These are phyloP conservation scores for Tyrannus savana DNA, from an alignment of 2,113 vertebrate species.

Conservation along the genomic window DNA sequence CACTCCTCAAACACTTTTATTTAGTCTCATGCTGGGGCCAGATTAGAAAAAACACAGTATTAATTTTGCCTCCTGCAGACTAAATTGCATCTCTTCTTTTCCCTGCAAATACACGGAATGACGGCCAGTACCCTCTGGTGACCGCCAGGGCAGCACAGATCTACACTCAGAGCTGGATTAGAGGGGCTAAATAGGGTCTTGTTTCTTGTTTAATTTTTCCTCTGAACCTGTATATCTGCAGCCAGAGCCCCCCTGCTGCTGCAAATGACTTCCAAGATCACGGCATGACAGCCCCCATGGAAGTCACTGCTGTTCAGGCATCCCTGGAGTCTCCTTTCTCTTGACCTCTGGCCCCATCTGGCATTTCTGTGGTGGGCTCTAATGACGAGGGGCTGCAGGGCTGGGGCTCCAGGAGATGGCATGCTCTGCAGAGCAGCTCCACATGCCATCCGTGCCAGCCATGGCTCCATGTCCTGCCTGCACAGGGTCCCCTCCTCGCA, in stretches of 20 bases:
- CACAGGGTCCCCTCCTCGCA: rapidly evolving
- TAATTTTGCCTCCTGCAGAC: constrained; percentile 61
- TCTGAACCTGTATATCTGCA: neutral
- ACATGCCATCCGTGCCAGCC: rapidly evolving
- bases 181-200: neutral
- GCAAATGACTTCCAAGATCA: neutral
- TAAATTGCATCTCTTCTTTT: constrained; percentile 26
- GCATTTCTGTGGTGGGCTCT: neutral
- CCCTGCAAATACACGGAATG: neutral
- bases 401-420: rapidly evolving
- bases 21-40: constrained; percentile 65
- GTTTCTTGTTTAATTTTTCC: neutral
- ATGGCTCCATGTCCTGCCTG: rapidly evolving
- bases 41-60: constrained; percentile 62
- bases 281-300: rapidly evolving
- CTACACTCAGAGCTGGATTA: neutral
- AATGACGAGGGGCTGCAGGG: rapidly evolving
- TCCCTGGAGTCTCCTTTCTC: neutral
- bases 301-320: neutral
- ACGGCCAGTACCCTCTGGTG: constrained; percentile 1
- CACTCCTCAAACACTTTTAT: constrained; percentile 53
- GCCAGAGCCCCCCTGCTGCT: neutral
- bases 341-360: neutral
- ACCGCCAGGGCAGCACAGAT: neutral
- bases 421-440: neutral